Evolutionary conservation across 1,140 invertebrate genomes (phyloP), one percentile per base, ranked within the genome.

Genomic region (Odontomachus brunneus): DNA sequence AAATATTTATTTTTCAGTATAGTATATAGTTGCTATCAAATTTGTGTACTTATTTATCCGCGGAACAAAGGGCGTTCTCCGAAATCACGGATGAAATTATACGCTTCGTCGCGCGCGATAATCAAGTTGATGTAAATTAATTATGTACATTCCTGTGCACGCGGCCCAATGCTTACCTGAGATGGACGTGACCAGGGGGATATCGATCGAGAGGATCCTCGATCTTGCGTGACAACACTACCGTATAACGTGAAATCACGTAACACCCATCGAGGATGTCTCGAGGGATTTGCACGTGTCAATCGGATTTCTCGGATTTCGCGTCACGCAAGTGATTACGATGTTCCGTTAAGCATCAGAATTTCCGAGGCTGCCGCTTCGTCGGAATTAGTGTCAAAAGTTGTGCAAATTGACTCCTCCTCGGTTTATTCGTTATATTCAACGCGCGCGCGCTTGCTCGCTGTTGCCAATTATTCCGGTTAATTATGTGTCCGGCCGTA

Each of bases 151-250:
- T 83, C 60, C 59, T 55, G 84, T 62, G 82, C 62, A 69, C 82
- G 53, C 49, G 74, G 72, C 55, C 9, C 24, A 14, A 2, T 66
- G 62, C 67, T 86, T 84, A 86, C 62, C 65, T 57, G 72, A 44
- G n/a, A 66, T 26, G 51, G 49, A 86, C 80, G 86, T 87, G 72
- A 86, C 71, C 51, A 44, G 67, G 62, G 67, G 81, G 59, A 74
- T 87, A 87, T 87, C 65, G 82, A 87, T 84, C 84, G 67, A 44
- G 55, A 66, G 75, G 82, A 87, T 87, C 85, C 87, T 88, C 85
- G 86, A 88, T 88, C 69, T 75, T 80, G 86, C 67, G 80, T 87
- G 74, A 69, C 48, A 86, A 84, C 72, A 48, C 44, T 66, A 49
- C 71, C 73, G 55, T 80, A 87, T 82, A 84, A 87, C 73, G 73